A percentile compares a stretch with the other conserved stretches of the same genome.
Evolutionary conservation across 2,113 vertebrate genomes (phyloP).

Genomic region (Rhea pennata): DNA sequence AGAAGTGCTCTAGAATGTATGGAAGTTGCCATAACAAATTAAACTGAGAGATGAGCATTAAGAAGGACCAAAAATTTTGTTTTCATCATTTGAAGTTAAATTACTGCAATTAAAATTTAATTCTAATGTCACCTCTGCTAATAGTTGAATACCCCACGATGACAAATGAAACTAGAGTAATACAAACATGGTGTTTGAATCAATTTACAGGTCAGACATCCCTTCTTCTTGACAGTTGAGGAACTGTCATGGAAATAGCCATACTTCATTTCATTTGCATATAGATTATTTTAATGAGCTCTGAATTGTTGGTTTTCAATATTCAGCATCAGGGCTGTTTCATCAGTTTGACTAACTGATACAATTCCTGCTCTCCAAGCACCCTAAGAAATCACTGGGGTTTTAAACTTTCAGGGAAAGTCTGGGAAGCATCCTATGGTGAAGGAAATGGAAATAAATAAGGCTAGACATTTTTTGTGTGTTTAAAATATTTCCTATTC

Average conservation of each 20-base stretch:
- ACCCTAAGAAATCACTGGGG: neutral
- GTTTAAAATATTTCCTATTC: neutral
- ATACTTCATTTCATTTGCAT: neutral
- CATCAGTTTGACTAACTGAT: neutral
- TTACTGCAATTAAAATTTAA: conserved; percentile 40
- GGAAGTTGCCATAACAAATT: neutral
- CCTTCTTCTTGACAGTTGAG: neutral
- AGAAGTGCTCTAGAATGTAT: neutral
- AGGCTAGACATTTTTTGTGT: neutral
- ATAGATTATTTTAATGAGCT: neutral
- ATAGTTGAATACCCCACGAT: neutral
- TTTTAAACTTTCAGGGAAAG: neutral
- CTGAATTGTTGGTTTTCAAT: neutral
- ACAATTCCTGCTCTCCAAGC: fast-evolving
- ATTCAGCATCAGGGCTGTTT: neutral
- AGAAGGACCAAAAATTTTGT: neutral
- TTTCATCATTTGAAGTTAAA: neutral
- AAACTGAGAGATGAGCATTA: neutral
- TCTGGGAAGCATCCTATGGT: neutral
- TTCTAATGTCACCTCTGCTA: conserved; percentile 38
- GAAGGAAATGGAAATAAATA: neutral
- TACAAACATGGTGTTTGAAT: neutral
- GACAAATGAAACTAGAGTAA: conserved; percentile 18
- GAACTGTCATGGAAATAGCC: conserved; percentile 17
- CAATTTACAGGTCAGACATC: neutral